phyloP scores from a whole-genome alignment of 2,113 vertebrate species.

The Heptranchias perlo region DNA sequence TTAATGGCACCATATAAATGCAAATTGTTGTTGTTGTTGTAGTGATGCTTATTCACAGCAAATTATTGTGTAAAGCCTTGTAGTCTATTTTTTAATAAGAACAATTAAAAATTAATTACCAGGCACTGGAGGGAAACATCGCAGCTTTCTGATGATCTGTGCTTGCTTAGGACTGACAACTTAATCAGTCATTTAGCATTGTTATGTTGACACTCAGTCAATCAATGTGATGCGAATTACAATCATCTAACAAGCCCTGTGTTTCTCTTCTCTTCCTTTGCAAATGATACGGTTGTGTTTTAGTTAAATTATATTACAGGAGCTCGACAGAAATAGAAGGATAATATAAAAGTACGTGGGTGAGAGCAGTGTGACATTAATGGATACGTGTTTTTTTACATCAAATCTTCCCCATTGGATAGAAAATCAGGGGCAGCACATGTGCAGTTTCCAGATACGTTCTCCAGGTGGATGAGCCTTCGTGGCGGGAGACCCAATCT shows the following conservation, averaged over 20 bases:
- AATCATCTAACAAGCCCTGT: background rate
- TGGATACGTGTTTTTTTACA: too few relatives aligned
- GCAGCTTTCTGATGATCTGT: background rate
- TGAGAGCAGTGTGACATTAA: too few relatives aligned
- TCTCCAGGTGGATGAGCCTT: background rate
- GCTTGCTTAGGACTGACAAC: background rate
- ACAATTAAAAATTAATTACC: background rate
- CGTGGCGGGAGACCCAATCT: background rate
- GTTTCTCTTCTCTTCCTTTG: background rate
- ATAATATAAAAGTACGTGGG: background rate
- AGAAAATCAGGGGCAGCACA: background rate
- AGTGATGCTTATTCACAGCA: background rate
- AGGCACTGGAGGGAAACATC: background rate
- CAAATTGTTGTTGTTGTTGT: too few relatives aligned
- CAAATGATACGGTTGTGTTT: background rate
- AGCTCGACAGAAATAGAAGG: background rate
- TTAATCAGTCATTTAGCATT: slow-evolving; percentile 4
- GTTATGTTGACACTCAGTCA: background rate
- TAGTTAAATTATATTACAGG: background rate
- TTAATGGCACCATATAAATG: too few relatives aligned
- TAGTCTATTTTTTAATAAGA: slow-evolving; percentile 1
- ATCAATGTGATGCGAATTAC: background rate
- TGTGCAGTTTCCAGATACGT: background rate
- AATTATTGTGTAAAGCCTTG: background rate
- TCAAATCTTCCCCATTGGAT: too few relatives aligned